Conservation (phyloP, 1,140 invertebrate genomes). For the Cydia amplana region DNA sequence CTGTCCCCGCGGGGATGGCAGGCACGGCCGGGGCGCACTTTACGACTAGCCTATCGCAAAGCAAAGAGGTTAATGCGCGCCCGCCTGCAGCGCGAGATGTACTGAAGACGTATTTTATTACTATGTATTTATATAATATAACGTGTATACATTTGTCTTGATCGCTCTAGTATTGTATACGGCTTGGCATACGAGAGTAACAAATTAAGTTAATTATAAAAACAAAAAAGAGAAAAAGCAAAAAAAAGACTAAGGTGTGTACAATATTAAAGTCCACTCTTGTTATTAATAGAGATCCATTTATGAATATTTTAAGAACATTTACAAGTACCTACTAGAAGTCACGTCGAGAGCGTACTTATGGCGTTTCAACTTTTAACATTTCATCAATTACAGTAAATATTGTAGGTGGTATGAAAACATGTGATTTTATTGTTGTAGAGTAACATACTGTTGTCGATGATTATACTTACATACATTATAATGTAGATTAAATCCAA, state of each 20-base stretch:
- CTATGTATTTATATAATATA: constrained; percentile 66
- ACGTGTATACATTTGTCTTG: constrained; percentile 67
- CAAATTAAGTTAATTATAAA: constrained; percentile 69
- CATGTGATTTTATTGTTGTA: constrained; percentile 78
- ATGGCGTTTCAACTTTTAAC: constrained; percentile 56
- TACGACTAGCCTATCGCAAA: too few relatives aligned
- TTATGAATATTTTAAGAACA: constrained; percentile 75
- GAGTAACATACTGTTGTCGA: constrained; percentile 65
- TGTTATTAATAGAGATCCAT: constrained; percentile 58
- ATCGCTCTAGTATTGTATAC: constrained; percentile 75
- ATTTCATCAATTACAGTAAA: constrained; percentile 51
- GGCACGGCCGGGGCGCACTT: neutral
- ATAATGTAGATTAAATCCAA: constrained; percentile 70
- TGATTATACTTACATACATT: constrained; percentile 69
- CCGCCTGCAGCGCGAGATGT: constrained; percentile 23
- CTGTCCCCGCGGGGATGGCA: neutral
- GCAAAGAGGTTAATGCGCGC: neutral
- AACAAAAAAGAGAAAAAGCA: constrained; percentile 56
- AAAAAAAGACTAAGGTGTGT: constrained; percentile 69
- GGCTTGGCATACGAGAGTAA: constrained; percentile 65
- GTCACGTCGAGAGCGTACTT: constrained; percentile 67
- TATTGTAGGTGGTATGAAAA: constrained; percentile 65
- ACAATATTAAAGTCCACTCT: constrained; percentile 72
- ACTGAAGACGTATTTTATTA: constrained; percentile 71
- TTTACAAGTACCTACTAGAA: constrained; percentile 70